Evolutionary conservation across 2,888 invertebrate species (phyloP).

Genomic region (Buathra laborator): DNA sequence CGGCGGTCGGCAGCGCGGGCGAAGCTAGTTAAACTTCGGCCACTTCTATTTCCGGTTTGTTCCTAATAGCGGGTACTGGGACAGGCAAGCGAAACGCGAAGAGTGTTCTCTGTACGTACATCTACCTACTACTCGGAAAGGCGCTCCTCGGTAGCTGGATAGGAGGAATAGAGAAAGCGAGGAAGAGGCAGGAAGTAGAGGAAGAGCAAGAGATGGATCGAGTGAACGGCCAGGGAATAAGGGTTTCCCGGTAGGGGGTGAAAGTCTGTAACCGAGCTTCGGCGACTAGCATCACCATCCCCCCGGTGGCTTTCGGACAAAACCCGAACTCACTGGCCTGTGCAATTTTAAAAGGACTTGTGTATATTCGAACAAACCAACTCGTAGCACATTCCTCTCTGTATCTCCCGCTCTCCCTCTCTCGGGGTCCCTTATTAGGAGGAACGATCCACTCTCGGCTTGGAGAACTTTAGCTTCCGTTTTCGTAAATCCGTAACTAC

Average conservation of each 20-base stretch:
- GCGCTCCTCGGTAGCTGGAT: constrained; percentile 1
- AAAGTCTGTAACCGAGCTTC: constrained; percentile 34
- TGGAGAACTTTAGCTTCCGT: constrained; percentile 32
- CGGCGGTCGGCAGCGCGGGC: constrained; percentile 44
- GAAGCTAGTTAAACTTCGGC: constrained; percentile 81
- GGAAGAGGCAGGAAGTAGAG: not conserved
- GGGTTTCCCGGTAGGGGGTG: constrained; percentile 18
- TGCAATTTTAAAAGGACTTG: constrained; percentile 56
- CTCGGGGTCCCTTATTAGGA: constrained; percentile 51
- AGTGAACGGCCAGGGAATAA: constrained; percentile 20
- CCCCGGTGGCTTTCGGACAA: constrained; percentile 18
- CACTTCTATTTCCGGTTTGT: constrained; percentile 81
- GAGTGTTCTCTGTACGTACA: constrained; percentile 22
- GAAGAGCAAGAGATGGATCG: constrained; percentile 10
- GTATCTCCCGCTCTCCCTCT: not conserved
- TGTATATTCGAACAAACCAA: constrained; percentile 50
- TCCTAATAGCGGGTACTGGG: constrained; percentile 75
- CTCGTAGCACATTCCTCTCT: constrained; percentile 10
- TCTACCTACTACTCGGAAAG: not conserved
- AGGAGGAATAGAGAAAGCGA: not conserved
- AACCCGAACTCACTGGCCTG: constrained; percentile 35
- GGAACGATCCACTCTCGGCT: constrained; percentile 56
- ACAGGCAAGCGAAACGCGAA: constrained; percentile 49
- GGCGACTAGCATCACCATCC: constrained; percentile 9
- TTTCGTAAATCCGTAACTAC: constrained; percentile 52